Percentiles rank a stretch among this genome's conserved stretches.
phyloP scores from a whole-genome alignment of 2,113 vertebrate species.

The Toxotes jaculatrix region DNA sequence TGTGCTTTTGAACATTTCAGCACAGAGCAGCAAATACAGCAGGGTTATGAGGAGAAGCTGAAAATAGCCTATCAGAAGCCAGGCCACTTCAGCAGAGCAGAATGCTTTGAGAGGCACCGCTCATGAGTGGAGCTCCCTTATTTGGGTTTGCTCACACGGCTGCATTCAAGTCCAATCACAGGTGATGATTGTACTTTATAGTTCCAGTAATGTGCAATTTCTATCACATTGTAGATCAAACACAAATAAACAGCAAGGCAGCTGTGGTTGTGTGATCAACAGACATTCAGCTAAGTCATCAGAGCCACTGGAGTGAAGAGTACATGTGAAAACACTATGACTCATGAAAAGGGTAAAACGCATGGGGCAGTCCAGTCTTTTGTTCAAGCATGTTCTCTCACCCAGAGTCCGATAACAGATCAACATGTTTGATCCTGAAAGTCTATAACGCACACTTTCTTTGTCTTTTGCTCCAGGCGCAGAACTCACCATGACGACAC shows the following conservation, averaged over 20 bases:
- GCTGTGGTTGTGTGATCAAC: slow-evolving; percentile 30
- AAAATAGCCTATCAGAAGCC: slow-evolving; percentile 61
- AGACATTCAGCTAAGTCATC: slow-evolving; percentile 28
- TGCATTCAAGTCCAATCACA: slow-evolving; percentile 8
- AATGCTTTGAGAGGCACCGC: slow-evolving; percentile 9
- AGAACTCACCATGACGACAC: slow-evolving; percentile 8
- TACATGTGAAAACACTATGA: slow-evolving; percentile 36
- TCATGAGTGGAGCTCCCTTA: slow-evolving; percentile 29
- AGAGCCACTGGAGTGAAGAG: slow-evolving; percentile 30
- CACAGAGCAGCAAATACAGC: slow-evolving; percentile 21
- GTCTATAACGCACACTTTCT: slow-evolving; percentile 18
- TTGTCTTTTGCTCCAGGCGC: slow-evolving; percentile 32
- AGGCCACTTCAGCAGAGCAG: slow-evolving; percentile 26
- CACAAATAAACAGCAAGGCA: slow-evolving; percentile 1
- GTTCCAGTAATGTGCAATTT: background rate
- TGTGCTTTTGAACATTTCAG: slow-evolving; percentile 64
- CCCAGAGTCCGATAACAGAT: slow-evolving; percentile 48
- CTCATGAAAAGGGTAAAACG: slow-evolving; percentile 39
- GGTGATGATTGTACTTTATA: background rate
- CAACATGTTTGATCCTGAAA: slow-evolving; percentile 77
- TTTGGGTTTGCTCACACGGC: slow-evolving; percentile 21
- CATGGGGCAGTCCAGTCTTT: slow-evolving; percentile 4
- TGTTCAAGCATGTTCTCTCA: slow-evolving; percentile 51
- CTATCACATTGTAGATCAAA: slow-evolving; percentile 15
- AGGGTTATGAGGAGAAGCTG: slow-evolving; percentile 45